Evolutionary conservation across 2,113 vertebrate species (phyloP), one percentile per base, ranked within the genome.

Genomic region (Otis tarda): DNA sequence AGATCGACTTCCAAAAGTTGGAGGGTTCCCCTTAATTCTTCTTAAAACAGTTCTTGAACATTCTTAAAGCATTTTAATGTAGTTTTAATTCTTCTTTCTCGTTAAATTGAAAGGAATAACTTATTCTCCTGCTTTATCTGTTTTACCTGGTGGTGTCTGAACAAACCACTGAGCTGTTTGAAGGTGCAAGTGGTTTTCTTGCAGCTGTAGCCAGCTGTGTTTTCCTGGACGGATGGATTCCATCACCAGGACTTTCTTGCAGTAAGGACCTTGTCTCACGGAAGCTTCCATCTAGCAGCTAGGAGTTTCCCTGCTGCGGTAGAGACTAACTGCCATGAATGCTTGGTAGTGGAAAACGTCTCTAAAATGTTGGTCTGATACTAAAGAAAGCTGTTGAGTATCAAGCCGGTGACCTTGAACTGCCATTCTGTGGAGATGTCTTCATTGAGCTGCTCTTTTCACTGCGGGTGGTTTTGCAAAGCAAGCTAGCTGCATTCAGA

Each of bases 401-500:
- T 55, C 12, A 78, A 56, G 33, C 20, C 12, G 9, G 3, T 13
- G n/a, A 81, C 52, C 33, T 78, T 45, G 30, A 68, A 13, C 39
- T 91, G 45, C 37, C 21, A 0, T 8, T 53, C 74, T 55, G 45
- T 35, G 69, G 39, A 31, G 68, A 23, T 13, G 25, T 28, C 2
- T 43, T 87, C 14, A 1, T 9, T 9, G 33, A 81, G 68, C 91
- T 67, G 37, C 28, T 64, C n/a, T 55, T 80, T 47, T 41, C 56
- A 1, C 76, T 47, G 64, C 49, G 8, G n/a, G 68, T 43, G 76
- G n/a, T 19, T 92, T 79, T 75, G 43, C 77, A 55, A 41, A 74
- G 50, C 0, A 0, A 77, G 7, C 23, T 74, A 6, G 35, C 81
- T 43, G 50, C 19, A 0, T 61, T 79, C 2, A 12, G 63, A 41